Evolutionary conservation across 2,888 invertebrate species (phyloP), one percentile per base, ranked within the genome.

Genomic region (Harpalus rubripes): DNA sequence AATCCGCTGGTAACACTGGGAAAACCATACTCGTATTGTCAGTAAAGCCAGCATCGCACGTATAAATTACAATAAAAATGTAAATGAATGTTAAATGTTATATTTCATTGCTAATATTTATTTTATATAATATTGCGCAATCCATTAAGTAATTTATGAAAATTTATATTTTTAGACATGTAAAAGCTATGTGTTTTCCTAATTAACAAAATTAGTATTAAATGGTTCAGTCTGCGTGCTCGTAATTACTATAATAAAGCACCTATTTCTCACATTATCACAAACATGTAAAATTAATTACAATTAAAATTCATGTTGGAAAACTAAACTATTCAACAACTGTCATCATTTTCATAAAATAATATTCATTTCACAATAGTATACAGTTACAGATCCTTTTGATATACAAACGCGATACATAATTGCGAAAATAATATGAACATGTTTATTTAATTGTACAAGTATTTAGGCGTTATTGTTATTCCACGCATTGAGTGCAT

Each of bases 371-470:
- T 39, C 68, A 68, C 39, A 68, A 32, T 26, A 5, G 12, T 18
- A 63, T 63, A 52, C 44, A 52, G 44, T 52, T 52, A 52, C 44
- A 2, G 44, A 52, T 52, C 44, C 2, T 52, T 52, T 52, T 32
- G 32, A 32, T 32, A 32, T 32, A 32, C 6, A 32, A 32, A 15
- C 59, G 18, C 59, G 18, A 63, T 12, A 12, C 26, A 18, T 63
- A 63, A 63, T 63, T 12, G 63, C 63, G 32, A n/a, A 68, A 68
- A 68, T 68, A 39, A 68, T 68, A 39, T 39, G 5, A 26, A 39
- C 68, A 68, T 68, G 39, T 68, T 68, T 68, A 68, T 68, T 68
- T 68, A 68, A 68, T 68, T 68, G 32, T 68, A 68, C 68, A 68
- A 68, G 68, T 68, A 39, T 68, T 39, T 68, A 68, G 12, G 26